A percentile compares a stretch with the other conserved stretches of the same genome.
These are phyloP conservation scores for Cyaniris semiargus DNA, from an alignment of 2,888 invertebrate genomes.

Conservation along the genomic window DNA sequence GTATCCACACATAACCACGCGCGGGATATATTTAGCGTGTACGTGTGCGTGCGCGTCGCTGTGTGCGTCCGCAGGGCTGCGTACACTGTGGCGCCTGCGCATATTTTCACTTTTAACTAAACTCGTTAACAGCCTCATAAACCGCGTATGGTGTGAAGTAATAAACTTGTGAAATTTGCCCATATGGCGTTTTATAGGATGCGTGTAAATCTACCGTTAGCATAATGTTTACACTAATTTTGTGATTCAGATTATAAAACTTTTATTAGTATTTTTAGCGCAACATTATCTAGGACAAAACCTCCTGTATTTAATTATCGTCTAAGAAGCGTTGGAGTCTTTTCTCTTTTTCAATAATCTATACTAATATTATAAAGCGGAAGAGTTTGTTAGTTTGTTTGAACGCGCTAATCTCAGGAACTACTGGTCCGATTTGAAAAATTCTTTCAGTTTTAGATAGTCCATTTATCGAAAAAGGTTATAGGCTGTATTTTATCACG, in stretches of 20 bases:
- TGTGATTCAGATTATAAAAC: not conserved
- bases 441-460: too few relatives aligned
- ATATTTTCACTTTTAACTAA: slow-evolving; percentile 55
- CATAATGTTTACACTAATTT: not conserved
- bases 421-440: too few relatives aligned
- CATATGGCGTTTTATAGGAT: slow-evolving; percentile 24
- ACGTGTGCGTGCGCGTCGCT: slow-evolving; percentile 36
- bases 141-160: not conserved
- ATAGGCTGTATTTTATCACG: too few relatives aligned
- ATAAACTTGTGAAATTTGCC: slow-evolving; percentile 5
- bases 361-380: too few relatives aligned
- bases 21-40: slow-evolving; percentile 46
- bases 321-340: too few relatives aligned
- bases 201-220: slow-evolving; percentile 25
- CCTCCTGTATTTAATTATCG: too few relatives aligned
- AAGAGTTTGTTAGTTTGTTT: too few relatives aligned
- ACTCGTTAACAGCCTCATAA: slow-evolving; percentile 26
- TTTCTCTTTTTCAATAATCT: too few relatives aligned
- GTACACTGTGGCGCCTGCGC: slow-evolving; percentile 57
- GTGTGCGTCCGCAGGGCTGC: slow-evolving; percentile 53
- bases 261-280: not conserved
- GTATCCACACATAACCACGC: slow-evolving; percentile 47
- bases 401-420: too few relatives aligned
- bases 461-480: too few relatives aligned
- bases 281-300: too few relatives aligned